Base-by-base conservation (phyloP, 1,140 invertebrate genomes). In the Diorhabda elongata region DNA sequence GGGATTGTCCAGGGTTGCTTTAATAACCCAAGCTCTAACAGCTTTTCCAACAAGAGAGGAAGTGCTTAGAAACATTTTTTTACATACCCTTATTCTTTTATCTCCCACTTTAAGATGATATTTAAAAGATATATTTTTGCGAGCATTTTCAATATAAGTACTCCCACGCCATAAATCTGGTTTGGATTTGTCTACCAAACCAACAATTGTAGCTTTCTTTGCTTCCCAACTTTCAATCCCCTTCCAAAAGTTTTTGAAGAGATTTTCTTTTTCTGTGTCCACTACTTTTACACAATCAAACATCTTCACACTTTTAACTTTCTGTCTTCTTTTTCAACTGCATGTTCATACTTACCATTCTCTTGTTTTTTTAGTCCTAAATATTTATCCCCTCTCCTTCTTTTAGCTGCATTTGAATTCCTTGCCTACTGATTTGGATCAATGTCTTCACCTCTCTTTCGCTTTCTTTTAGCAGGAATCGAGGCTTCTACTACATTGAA, bases 161-260 rank as follows among this genome's bases (percentile, higher is more conserved):
- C 26, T 26, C 26, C 26, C 26, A 26, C 26, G 26, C 26, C 26
- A 1, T 0, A 26, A 26, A 26, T 26, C 26, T 26, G 26, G 26
- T 26, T 26, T 26, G 26, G 26, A 26, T 26, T 26, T 26, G 26
- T 26, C 1, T 26, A 26, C 26, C 26, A 26, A 1, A 26, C 26
- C 26, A 26, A 26, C 26, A 26, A 26, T 26, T 26, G 26, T 26
- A 26, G 26, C 26, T 26, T 26, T 26, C 26, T 45, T 68, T 42
- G 41, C 44, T 59, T 58, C 66, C 61, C 43, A 62, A 62, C 66
- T 63, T 56, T 42, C 43, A 45, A 68, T 42, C 7, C 58, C 42
- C 42, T 44, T 47, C 60, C 66, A 68, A 62, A 68, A 68, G 11
- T 62, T 45, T 41, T 61, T 57, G 9, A 68, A 68, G 41, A 68